Evolutionary conservation across 1,140 invertebrate species (phyloP).

Genomic region (Apis dorsata): DNA sequence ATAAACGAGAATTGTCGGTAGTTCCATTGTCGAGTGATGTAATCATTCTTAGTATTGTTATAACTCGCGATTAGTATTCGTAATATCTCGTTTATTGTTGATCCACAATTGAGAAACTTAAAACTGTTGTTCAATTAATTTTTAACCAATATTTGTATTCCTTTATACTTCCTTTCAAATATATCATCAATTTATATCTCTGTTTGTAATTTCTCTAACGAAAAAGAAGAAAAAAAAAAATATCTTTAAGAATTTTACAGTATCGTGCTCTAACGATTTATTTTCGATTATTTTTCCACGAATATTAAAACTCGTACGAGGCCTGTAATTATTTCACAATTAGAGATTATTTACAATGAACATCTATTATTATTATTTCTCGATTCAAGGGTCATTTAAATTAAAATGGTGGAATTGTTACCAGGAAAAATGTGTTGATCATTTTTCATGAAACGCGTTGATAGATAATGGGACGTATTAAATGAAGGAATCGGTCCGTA

Average conservation of each 20-base stretch:
- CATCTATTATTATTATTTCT: conserved; percentile 3
- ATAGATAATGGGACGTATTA: not conserved
- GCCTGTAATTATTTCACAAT: not conserved
- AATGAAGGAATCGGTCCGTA: not conserved
- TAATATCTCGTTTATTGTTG: too few species aligned
- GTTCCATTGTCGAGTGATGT: not conserved
- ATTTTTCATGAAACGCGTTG: not conserved
- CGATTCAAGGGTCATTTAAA: not conserved
- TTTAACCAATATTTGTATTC: too few species aligned
- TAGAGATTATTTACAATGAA: not conserved
- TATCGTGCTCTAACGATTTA: too few species aligned
- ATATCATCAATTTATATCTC: too few species aligned
- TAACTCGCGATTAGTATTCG: too few species aligned
- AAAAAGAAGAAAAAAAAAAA: too few species aligned
- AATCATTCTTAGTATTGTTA: not conserved
- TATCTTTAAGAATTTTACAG: too few species aligned
- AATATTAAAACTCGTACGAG: not conserved
- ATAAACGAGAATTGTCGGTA: not conserved
- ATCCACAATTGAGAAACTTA: too few species aligned
- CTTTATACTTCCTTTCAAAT: too few species aligned
- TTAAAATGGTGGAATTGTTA: not conserved
- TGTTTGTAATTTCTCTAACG: too few species aligned
- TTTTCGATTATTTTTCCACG: not conserved
- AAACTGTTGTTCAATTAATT: too few species aligned
- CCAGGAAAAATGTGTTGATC: not conserved